These are phyloP conservation scores for Synanthedon vespiformis DNA, from an alignment of 2,888 invertebrate genomes.

Conservation along the genomic window DNA sequence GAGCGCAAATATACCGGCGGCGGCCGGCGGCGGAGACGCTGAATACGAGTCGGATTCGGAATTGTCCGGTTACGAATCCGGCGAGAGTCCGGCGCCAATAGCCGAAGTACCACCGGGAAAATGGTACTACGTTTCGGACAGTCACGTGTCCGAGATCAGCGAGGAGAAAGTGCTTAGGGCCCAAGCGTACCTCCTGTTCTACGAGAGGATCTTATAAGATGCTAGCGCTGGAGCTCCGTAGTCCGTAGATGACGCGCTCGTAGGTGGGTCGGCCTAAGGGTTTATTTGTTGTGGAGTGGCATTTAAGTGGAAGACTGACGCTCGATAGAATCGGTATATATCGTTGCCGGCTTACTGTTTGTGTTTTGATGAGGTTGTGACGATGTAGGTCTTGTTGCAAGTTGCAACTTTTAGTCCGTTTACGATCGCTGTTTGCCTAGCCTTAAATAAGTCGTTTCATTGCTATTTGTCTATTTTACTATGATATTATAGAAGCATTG, in stretches of 20 bases:
- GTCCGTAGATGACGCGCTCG: background rate
- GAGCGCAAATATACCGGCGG: constrained; percentile 65
- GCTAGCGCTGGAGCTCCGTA: constrained; percentile 1
- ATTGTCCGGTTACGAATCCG: constrained; percentile 67
- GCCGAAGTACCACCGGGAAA: constrained; percentile 73
- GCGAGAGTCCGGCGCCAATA: constrained; percentile 44
- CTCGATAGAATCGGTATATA: constrained; percentile 19
- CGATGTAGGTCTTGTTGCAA: constrained; percentile 2
- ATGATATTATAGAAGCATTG: too few relatives aligned
- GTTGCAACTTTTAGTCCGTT: constrained; percentile 10
- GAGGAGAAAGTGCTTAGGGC: constrained; percentile 84
- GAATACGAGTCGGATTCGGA: constrained; percentile 68
- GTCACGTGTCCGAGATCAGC: constrained; percentile 82
- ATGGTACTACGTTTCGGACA: constrained; percentile 97
- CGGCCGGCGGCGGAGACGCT: constrained; percentile 45
- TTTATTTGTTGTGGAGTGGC: constrained; percentile 24
- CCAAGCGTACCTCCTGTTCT: constrained; percentile 96
- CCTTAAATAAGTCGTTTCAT: background rate
- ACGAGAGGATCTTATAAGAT: constrained; percentile 87
- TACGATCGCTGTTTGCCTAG: constrained; percentile 7
- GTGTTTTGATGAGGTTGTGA: background rate
- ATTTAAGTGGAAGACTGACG: constrained; percentile 56
- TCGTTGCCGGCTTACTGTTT: background rate
- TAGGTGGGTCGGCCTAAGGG: constrained; percentile 19
- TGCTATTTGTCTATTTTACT: too few relatives aligned